Percentiles rank a stretch among this genome's conserved stretches.
phyloP scores from a whole-genome alignment of 2,797 vertebrate species.

The Atherinosoma microstoma region DNA sequence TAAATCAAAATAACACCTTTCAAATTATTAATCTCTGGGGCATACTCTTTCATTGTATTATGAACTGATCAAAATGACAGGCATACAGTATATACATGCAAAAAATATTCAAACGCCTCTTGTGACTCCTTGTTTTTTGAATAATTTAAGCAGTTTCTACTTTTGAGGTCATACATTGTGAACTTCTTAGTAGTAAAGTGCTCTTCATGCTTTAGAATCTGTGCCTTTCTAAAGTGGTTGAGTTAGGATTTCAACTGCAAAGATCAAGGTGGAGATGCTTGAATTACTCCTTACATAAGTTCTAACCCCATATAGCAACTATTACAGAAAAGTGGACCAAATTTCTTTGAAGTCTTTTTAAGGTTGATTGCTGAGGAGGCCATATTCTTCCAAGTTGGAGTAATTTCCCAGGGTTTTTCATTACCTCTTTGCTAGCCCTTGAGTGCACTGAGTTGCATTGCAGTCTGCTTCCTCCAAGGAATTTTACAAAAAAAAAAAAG shows the following conservation, averaged over 20 bases:
- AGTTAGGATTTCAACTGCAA: neutral
- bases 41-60: neutral
- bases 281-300: conserved; percentile 18
- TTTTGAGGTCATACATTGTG: neutral
- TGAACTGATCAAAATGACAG: neutral
- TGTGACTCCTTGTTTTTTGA: neutral
- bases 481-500: conserved; percentile 25
- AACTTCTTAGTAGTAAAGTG: neutral
- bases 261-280: conserved; percentile 18
- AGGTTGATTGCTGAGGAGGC: conserved; percentile 36
- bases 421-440: conserved; percentile 41
- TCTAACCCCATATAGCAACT: conserved; percentile 26
- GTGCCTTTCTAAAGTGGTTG: neutral
- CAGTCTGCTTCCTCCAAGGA: conserved; percentile 22
- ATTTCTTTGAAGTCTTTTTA: conserved; percentile 43
- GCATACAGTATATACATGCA: neutral
- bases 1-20: neutral
- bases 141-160: conserved; percentile 7
- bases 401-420: conserved; percentile 42
- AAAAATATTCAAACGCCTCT: neutral
- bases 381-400: conserved; percentile 27
- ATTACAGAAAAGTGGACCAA: conserved; percentile 44
- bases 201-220: conserved; percentile 1
- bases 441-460: conserved; percentile 47
- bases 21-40: neutral